Conservation (phyloP, 2,797 vertebrate genomes). For the Xenentodon cancila region DNA sequence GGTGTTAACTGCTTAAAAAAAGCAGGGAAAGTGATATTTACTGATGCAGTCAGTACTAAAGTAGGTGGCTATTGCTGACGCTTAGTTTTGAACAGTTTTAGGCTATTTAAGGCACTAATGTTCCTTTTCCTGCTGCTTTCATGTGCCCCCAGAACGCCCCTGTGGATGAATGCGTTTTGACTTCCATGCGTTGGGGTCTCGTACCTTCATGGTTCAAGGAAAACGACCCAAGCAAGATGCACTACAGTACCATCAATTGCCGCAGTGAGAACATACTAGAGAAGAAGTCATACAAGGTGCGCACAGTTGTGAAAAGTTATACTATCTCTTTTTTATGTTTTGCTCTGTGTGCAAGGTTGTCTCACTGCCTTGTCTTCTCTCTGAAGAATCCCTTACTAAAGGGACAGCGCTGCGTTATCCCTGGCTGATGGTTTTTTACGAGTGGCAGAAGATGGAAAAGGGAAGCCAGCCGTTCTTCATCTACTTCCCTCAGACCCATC, state of each 20-base stretch:
- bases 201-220: conserved; percentile 94
- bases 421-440: conserved; percentile 96
- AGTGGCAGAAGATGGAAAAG: conserved; percentile 87
- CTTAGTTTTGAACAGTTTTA: too few species aligned
- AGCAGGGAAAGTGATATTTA: too few species aligned
- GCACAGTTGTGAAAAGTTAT: neutral
- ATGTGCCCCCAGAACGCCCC: conserved; percentile 81
- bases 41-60: too few species aligned
- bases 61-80: too few species aligned
- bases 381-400: conserved; percentile 89
- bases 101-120: neutral
- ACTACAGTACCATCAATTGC: conserved; percentile 92
- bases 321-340: neutral
- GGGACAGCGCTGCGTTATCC: conserved; percentile 93
- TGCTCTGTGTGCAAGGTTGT: neutral
- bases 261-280: conserved; percentile 92
- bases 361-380: conserved; percentile 19
- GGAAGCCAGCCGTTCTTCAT: conserved; percentile 94
- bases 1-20: too few species aligned
- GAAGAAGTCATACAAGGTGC: conserved; percentile 93
- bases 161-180: conserved; percentile 87
- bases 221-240: conserved; percentile 88
- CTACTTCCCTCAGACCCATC: conserved; percentile 88
- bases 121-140: neutral
- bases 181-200: conserved; percentile 96